phyloP scores from a whole-genome alignment of 2,797 vertebrate genomes.

The Paguma larvata region DNA sequence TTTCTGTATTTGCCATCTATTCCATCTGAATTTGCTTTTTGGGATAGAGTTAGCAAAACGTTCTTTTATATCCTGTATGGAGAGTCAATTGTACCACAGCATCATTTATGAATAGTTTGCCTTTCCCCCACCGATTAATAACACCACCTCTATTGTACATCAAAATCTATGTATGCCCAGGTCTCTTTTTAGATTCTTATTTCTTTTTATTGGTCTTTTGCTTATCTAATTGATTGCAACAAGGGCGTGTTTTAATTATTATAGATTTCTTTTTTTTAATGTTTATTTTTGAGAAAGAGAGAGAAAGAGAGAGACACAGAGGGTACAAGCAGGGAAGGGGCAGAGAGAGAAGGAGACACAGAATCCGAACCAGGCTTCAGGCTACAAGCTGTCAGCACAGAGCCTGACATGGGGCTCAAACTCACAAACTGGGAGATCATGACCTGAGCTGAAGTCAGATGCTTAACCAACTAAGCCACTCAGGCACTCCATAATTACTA shows the following conservation, averaged over 20 bases:
- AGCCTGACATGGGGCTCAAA: too few relatives aligned
- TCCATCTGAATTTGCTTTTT: not conserved
- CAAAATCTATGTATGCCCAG: not conserved
- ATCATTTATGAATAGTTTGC: not conserved
- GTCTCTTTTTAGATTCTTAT: not conserved
- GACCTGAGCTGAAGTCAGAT: too few relatives aligned
- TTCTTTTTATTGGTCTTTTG: not conserved
- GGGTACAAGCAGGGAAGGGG: too few relatives aligned
- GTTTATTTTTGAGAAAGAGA: not conserved
- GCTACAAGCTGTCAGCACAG: too few relatives aligned
- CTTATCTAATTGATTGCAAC: not conserved
- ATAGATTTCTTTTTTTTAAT: not conserved
- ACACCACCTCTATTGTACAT: not conserved
- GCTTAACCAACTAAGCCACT: too few relatives aligned
- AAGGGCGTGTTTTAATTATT: not conserved
- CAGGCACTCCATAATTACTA: not conserved
- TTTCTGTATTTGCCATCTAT: not conserved
- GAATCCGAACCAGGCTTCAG: too few relatives aligned
- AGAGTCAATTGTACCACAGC: not conserved
- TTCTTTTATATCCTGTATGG: not conserved
- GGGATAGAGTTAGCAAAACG: not conserved
- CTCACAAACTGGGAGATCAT: too few relatives aligned
- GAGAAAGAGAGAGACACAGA: too few relatives aligned
- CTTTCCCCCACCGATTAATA: not conserved
- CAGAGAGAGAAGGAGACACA: too few relatives aligned